Conservation (phyloP, 2,797 vertebrate species). For the Periparus ater region DNA sequence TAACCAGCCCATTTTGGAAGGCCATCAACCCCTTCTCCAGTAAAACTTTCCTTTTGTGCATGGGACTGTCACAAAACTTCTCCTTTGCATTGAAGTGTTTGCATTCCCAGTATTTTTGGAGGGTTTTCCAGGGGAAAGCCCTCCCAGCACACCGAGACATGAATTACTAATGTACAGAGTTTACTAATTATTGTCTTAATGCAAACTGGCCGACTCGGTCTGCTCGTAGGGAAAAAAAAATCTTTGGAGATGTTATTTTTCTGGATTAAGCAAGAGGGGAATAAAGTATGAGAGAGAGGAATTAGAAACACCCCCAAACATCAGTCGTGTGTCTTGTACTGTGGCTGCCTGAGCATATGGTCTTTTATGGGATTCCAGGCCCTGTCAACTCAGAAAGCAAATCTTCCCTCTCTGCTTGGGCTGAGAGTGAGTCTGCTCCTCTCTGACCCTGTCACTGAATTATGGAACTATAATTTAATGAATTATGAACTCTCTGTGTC, state of each 20-base stretch:
- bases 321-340: background rate
- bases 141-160: background rate
- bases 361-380: background rate
- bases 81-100: background rate
- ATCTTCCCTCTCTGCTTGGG: background rate
- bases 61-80: background rate
- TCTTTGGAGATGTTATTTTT: background rate
- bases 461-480: no score
- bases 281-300: background rate
- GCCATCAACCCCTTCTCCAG: background rate
- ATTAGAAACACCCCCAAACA: background rate
- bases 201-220: background rate
- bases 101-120: background rate
- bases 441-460: background rate
- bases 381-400: background rate
- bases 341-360: background rate
- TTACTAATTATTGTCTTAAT: background rate
- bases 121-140: background rate
- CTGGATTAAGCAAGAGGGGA: background rate
- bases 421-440: background rate
- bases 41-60: background rate
- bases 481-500: slow-evolving; percentile 28
- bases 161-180: background rate
- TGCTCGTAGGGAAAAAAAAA: background rate
- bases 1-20: background rate